Evolutionary conservation across 1,140 invertebrate genomes (phyloP).

Genomic region (Drosophila bifasciata): DNA sequence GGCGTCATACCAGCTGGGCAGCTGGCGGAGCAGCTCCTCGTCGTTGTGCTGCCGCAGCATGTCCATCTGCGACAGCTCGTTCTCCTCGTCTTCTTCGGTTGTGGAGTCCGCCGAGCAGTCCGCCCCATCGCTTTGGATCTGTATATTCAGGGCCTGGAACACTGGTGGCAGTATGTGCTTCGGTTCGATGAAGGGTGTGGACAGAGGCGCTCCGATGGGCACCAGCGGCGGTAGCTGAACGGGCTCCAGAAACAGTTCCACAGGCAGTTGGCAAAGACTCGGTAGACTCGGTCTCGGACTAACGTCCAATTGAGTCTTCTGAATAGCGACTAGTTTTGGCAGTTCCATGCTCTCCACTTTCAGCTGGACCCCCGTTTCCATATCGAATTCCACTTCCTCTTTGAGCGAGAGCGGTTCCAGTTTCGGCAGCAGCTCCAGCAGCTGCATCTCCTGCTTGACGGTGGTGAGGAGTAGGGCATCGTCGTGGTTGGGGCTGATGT

Average conservation of each 20-base stretch:
- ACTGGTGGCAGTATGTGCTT: slow-evolving; percentile 41
- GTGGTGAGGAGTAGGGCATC: slow-evolving; percentile 1
- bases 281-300: slow-evolving; percentile 11
- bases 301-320: slow-evolving; percentile 32
- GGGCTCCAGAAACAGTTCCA: slow-evolving; percentile 56
- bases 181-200: slow-evolving; percentile 66
- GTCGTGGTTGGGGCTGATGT: slow-evolving; percentile 23
- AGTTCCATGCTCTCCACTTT: slow-evolving; percentile 41
- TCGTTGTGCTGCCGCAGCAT: slow-evolving; percentile 59
- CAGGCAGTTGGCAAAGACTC: slow-evolving; percentile 32
- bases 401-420: slow-evolving; percentile 54
- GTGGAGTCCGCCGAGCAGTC: slow-evolving; percentile 56
- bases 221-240: slow-evolving; percentile 64
- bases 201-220: slow-evolving; percentile 67
- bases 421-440: slow-evolving; percentile 51
- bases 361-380: slow-evolving; percentile 15
- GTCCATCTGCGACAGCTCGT: slow-evolving; percentile 70
- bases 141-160: slow-evolving; percentile 50
- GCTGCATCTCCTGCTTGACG: slow-evolving; percentile 44
- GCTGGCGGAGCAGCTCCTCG: slow-evolving; percentile 60
- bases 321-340: slow-evolving; percentile 71
- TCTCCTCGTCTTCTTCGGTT: slow-evolving; percentile 45
- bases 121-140: slow-evolving; percentile 50
- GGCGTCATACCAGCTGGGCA: slow-evolving; percentile 84
- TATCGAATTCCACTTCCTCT: slow-evolving; percentile 21